These are phyloP conservation scores for Seladonia tumulorum DNA, from an alignment of 2,888 invertebrate genomes.

Conservation along the genomic window DNA sequence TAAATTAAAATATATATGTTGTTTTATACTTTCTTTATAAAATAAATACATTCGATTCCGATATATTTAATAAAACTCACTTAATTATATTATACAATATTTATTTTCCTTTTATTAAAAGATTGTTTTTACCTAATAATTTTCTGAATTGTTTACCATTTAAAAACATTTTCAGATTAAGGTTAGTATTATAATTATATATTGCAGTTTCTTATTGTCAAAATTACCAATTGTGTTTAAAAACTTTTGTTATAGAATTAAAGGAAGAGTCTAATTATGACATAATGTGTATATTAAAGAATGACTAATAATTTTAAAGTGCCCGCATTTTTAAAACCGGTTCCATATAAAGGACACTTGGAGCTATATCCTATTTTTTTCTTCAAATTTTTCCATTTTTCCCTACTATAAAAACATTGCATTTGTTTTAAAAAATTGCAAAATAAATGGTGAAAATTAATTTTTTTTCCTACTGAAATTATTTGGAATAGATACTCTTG, in stretches of 20 bases:
- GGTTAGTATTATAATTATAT: neutral
- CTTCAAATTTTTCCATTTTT: no score
- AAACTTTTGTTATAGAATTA: neutral
- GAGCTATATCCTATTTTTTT: no score
- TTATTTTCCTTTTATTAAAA: neutral
- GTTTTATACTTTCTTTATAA: constrained; percentile 35
- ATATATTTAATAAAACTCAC: constrained; percentile 39
- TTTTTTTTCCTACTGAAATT: neutral
- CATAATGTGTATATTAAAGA: neutral
- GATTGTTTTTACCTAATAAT: neutral
- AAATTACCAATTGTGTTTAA: neutral
- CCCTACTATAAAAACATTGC: no score
- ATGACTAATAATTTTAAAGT: no score
- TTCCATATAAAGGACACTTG: no score
- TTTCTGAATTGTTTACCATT: neutral
- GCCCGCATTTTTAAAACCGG: no score
- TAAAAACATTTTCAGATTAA: neutral
- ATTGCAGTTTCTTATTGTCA: neutral
- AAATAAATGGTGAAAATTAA: neutral
- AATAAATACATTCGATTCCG: neutral
- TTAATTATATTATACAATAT: constrained; percentile 11
- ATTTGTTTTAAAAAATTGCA: no score
- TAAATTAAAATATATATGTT: constrained; percentile 1
- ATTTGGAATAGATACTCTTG: no score
- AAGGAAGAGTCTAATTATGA: neutral